Conservation (phyloP, 2,888 invertebrate species). For the Morpho helenor region DNA sequence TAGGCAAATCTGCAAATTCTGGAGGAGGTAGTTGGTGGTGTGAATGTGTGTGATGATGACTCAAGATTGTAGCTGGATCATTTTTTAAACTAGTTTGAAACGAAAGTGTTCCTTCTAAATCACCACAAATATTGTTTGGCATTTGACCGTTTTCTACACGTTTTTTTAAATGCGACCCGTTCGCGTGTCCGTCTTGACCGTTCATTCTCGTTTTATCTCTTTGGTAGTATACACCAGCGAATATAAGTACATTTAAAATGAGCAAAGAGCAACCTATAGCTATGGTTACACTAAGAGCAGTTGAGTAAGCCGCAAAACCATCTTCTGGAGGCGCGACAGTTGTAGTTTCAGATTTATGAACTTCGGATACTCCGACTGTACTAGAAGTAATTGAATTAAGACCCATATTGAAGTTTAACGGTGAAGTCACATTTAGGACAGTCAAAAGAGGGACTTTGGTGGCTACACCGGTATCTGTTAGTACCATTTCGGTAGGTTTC, state of each 20-base stretch:
- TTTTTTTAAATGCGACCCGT: constrained; percentile 80
- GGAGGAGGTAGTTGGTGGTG: constrained; percentile 90
- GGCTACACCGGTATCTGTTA: constrained; percentile 61
- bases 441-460: constrained; percentile 61
- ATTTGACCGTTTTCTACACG: constrained; percentile 91
- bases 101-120: constrained; percentile 81
- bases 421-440: constrained; percentile 63
- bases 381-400: constrained; percentile 59
- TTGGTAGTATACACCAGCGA: constrained; percentile 96
- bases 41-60: constrained; percentile 87
- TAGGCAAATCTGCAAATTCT: constrained; percentile 89
- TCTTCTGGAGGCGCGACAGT: constrained; percentile 86
- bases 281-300: constrained; percentile 94
- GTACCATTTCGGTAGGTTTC: constrained; percentile 73
- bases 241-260: constrained; percentile 94
- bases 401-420: constrained; percentile 64
- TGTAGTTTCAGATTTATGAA: constrained; percentile 61
- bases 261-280: constrained; percentile 96
- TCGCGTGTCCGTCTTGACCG: constrained; percentile 75
- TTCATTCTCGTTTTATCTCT: constrained; percentile 89
- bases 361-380: constrained; percentile 45
- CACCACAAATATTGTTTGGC: constrained; percentile 94
- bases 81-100: constrained; percentile 80
- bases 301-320: constrained; percentile 93
- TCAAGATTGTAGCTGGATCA: constrained; percentile 85